phyloP scores from a whole-genome alignment of 2,888 invertebrate species.

The Sympetrum striolatum region DNA sequence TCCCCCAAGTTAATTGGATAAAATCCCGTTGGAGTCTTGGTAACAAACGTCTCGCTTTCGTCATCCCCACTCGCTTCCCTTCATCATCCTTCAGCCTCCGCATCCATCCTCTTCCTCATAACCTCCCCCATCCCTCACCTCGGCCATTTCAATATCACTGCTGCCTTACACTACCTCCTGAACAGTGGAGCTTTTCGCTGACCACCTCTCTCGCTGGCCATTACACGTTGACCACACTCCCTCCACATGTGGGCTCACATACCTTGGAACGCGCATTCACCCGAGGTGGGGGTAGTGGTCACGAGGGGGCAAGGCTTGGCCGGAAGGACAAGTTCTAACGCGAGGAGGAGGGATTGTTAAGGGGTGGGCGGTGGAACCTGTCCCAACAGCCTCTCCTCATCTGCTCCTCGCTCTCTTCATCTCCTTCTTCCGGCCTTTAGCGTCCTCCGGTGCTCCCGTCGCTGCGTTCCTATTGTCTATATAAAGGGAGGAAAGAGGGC shows the following conservation, averaged over 20 bases:
- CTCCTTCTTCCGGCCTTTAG: constrained; percentile 30
- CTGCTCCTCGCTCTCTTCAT: not conserved
- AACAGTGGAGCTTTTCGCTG: not conserved
- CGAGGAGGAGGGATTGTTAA: not conserved
- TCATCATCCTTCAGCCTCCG: not conserved
- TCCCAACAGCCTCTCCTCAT: constrained; percentile 9
- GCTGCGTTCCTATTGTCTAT: constrained; percentile 36
- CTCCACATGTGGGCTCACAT: constrained; percentile 15
- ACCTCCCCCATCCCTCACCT: not conserved
- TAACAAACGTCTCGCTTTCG: no score
- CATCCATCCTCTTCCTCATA: not conserved
- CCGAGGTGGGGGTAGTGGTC: constrained; percentile 1
- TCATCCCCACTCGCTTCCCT: no score
- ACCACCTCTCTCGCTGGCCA: not conserved
- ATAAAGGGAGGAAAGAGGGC: not conserved
- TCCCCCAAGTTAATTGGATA: no score
- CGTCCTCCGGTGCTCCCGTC: not conserved
- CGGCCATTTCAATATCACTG: not conserved
- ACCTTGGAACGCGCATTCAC: constrained; percentile 27
- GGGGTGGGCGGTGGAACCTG: constrained; percentile 31
- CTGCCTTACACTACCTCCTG: not conserved
- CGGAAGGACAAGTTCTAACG: constrained; percentile 39
- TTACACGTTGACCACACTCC: constrained; percentile 7
- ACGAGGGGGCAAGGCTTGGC: constrained; percentile 34
- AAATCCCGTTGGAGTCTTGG: no score